phyloP scores from a whole-genome alignment of 2,113 vertebrate genomes.

The Chloroceryle aenea region DNA sequence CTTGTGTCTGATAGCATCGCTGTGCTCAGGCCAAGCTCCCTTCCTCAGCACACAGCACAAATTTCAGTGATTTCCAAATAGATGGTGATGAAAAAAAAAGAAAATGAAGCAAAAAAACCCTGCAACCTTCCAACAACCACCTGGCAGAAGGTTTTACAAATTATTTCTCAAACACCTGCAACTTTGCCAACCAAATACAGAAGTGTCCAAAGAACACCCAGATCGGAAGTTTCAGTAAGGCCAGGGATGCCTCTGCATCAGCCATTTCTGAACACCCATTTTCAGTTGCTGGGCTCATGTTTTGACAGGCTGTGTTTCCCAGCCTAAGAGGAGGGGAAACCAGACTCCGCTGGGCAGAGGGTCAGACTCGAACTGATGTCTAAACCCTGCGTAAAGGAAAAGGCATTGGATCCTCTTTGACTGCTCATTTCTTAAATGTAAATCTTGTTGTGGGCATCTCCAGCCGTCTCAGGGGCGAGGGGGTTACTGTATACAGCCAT shows the following conservation, averaged over 20 bases:
- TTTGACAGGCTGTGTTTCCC: neutral
- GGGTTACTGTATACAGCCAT: rapidly evolving
- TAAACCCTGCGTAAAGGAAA: neutral
- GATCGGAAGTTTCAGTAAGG: neutral
- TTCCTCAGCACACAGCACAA: neutral
- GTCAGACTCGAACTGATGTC: neutral
- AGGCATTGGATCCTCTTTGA: neutral
- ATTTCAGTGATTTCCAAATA: neutral
- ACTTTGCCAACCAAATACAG: neutral
- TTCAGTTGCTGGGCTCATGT: neutral
- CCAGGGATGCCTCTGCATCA: too few relatives aligned
- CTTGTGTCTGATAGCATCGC: rapidly evolving
- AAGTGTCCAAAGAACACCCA: neutral
- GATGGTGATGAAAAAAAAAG: neutral
- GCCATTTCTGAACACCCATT: neutral
- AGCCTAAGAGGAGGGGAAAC: neutral
- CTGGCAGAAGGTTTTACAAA: neutral
- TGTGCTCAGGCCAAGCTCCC: neutral
- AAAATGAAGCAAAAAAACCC: neutral
- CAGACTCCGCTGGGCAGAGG: rapidly evolving
- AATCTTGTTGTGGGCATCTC: neutral
- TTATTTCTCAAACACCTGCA: neutral
- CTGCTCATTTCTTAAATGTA: neutral
- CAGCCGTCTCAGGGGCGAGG: neutral
- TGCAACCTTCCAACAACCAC: neutral